Evolutionary conservation across 2,113 vertebrate genomes (phyloP).

Genomic region (Oceanites oceanicus): DNA sequence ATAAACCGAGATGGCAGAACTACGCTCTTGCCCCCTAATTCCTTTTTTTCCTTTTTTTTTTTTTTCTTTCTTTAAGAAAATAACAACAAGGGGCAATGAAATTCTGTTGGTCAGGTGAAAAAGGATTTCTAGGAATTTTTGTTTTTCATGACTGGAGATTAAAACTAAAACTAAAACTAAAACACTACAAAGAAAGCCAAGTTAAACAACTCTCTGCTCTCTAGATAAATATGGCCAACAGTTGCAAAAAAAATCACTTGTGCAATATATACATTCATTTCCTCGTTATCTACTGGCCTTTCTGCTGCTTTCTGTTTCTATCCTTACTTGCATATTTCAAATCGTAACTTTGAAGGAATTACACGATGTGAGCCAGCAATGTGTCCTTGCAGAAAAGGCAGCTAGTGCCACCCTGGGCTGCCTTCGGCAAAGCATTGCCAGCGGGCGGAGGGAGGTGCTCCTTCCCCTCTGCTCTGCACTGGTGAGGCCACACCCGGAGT

Average conservation of each 20-base stretch:
- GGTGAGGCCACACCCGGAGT: background rate
- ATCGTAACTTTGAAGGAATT: background rate
- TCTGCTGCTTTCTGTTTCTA: background rate
- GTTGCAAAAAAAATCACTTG: background rate
- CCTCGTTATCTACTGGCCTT: background rate
- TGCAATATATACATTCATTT: background rate
- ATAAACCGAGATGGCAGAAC: background rate
- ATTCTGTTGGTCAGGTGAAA: background rate
- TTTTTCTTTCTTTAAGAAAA: background rate
- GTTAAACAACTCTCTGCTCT: background rate
- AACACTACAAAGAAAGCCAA: background rate
- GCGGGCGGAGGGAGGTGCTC: background rate
- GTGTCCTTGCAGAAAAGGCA: background rate
- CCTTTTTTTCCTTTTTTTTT: too few species aligned
- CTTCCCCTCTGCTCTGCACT: background rate
- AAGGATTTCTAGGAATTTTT: background rate
- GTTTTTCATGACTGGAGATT: background rate
- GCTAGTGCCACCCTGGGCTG: too few species aligned
- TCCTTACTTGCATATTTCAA: background rate
- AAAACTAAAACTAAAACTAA: background rate
- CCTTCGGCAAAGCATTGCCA: background rate
- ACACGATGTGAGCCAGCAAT: background rate
- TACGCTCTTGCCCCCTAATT: background rate
- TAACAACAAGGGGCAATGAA: background rate
- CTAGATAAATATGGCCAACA: background rate